Percentiles rank a stretch among this genome's conserved stretches.
Conservation (phyloP, 2,113 vertebrate genomes). For the Copsychus sechellarum region DNA sequence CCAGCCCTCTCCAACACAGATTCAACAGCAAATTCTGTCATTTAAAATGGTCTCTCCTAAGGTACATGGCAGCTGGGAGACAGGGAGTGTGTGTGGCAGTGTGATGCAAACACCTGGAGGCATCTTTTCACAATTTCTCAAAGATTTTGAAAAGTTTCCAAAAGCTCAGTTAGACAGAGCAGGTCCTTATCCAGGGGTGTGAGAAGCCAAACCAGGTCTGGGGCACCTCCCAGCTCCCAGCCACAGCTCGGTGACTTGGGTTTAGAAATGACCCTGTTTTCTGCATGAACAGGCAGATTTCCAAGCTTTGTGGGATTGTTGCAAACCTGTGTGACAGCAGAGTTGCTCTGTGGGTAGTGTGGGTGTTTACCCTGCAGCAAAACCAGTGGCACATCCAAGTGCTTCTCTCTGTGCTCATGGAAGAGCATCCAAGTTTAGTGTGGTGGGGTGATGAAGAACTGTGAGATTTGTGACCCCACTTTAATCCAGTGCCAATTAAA, state of each 20-base stretch:
- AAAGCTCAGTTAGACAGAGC: not conserved
- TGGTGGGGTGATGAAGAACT: fast-evolving
- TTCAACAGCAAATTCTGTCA: fast-evolving
- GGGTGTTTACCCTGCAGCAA: slow-evolving; percentile 2
- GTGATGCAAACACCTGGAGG: not conserved
- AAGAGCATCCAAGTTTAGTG: not conserved
- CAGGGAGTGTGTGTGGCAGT: fast-evolving
- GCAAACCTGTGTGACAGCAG: not conserved
- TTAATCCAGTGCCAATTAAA: not conserved
- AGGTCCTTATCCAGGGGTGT: not conserved
- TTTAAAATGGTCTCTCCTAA: not conserved
- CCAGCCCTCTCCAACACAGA: not conserved
- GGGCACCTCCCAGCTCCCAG: not conserved
- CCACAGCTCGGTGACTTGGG: not conserved
- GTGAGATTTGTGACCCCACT: not conserved
- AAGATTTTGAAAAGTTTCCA: not conserved
- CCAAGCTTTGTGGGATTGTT: not conserved
- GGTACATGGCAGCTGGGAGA: not conserved
- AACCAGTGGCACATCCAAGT: not conserved
- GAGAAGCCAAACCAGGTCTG: not conserved
- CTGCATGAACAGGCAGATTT: not conserved
- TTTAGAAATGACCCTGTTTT: not conserved
- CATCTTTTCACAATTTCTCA: not conserved
- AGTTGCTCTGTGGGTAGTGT: not conserved
- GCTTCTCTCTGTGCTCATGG: not conserved